Evolutionary conservation across 2,888 invertebrate genomes (phyloP).

Genomic region (Lochmaea crataegi): DNA sequence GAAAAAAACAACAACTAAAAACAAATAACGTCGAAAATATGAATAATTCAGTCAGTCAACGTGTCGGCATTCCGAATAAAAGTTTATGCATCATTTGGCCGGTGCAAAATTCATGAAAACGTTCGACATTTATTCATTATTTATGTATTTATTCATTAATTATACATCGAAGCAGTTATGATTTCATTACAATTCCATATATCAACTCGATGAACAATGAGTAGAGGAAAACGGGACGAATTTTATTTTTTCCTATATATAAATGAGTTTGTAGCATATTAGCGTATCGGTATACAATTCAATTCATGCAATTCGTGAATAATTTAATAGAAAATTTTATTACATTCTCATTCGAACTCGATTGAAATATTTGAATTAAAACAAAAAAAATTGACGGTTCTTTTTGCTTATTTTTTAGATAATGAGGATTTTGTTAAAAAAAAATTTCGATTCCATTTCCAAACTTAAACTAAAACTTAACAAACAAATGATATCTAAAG

Average conservation of each 20-base stretch:
- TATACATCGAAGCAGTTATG: conserved; percentile 24
- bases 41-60: conserved; percentile 18
- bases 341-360: no score
- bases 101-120: conserved; percentile 24
- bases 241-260: not conserved
- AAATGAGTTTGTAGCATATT: not conserved
- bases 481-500: no score
- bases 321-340: no score
- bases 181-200: conserved; percentile 28
- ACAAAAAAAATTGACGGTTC: no score
- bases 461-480: no score
- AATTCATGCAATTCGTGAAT: no score
- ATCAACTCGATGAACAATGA: conserved; percentile 1
- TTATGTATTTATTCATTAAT: conserved; percentile 26
- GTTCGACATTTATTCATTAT: conserved; percentile 23
- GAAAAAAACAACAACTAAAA: conserved; percentile 6
- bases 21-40: conserved; percentile 2
- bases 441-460: no score
- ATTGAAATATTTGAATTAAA: no score
- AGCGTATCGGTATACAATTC: no score
- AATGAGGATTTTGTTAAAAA: no score
- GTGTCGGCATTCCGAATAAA: conserved; percentile 7
- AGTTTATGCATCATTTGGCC: conserved; percentile 15
- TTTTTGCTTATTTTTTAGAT: no score
- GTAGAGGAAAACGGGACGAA: not conserved